Evolutionary conservation across 2,113 vertebrate genomes (phyloP).

Genomic region (mouse (Mus musculus)): GRCm39 chr7:144180501-144181000

Average conservation of each 20-base stretch:
- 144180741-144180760: background rate
- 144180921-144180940: background rate
- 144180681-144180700: background rate
- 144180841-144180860: background rate
- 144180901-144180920: background rate
- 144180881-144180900: background rate
- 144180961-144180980: background rate
- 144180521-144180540: background rate
- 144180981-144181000: background rate
- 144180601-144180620: background rate
- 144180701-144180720: background rate
- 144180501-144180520: background rate
- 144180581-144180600: background rate
- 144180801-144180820: background rate
- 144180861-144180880: background rate
- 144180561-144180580: background rate
- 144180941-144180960: background rate
- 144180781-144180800: background rate
- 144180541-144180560: background rate
- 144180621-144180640: rapidly evolving
- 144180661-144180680: background rate
- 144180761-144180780: background rate
- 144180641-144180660: background rate
- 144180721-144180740: background rate
- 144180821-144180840: background rate